Conservation (phyloP, 2,888 invertebrate species). For the Tortrix viridana region DNA sequence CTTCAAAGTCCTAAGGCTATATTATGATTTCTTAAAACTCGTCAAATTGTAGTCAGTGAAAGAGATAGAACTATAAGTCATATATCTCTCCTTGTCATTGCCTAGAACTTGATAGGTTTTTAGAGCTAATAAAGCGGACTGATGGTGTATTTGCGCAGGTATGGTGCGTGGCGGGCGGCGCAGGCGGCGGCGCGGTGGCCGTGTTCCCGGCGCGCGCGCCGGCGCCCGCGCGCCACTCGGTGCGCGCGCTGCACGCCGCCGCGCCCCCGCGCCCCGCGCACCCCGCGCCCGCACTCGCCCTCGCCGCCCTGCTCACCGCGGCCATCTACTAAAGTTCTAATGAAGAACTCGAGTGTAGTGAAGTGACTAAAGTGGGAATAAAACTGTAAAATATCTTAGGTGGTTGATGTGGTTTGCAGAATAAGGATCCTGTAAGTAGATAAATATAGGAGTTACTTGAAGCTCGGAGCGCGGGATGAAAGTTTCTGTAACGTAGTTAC, state of each 20-base stretch:
- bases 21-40: too few species aligned
- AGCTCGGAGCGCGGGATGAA: slow-evolving; percentile 16
- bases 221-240: slow-evolving; percentile 67
- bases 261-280: slow-evolving; percentile 31
- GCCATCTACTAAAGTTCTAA: neutral
- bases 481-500: slow-evolving; percentile 28
- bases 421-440: neutral
- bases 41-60: too few species aligned
- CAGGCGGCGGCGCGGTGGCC: slow-evolving; percentile 66
- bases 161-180: slow-evolving; percentile 68
- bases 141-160: slow-evolving; percentile 45
- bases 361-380: neutral
- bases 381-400: neutral
- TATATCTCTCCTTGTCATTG: too few species aligned
- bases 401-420: neutral
- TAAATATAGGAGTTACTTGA: neutral
- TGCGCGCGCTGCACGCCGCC: slow-evolving; percentile 58
- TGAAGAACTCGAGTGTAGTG: neutral
- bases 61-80: too few species aligned
- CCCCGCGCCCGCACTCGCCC: slow-evolving; percentile 15
- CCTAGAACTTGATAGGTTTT: too few species aligned
- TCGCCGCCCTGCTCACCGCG: slow-evolving; percentile 8
- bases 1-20: too few species aligned
- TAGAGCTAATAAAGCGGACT: too few species aligned
- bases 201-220: slow-evolving; percentile 65